phyloP scores from a whole-genome alignment of 1,140 invertebrate genomes.

The Parasteatoda tepidariorum region DNA sequence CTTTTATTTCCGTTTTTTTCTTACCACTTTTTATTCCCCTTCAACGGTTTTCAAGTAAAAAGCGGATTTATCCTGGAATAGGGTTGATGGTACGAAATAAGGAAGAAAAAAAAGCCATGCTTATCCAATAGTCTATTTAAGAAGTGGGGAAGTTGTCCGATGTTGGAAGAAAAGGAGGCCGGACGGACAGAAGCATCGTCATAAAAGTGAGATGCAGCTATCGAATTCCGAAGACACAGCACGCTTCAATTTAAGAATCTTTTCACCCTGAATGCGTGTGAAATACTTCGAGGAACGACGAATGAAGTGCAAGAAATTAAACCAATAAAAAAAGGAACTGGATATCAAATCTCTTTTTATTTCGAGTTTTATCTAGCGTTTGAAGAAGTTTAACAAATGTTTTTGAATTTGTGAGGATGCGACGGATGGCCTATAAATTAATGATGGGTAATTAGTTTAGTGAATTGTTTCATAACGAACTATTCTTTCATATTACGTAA shows the following conservation, averaged over 20 bases:
- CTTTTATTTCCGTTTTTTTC: not conserved
- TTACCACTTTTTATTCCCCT: constrained; percentile 29
- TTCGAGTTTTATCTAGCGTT: too few relatives aligned
- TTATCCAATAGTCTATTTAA: constrained; percentile 57
- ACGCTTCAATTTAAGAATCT: constrained; percentile 42
- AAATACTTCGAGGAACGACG: not conserved
- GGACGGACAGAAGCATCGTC: not conserved
- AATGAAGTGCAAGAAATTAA: not conserved
- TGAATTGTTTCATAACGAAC: too few relatives aligned
- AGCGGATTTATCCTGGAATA: constrained; percentile 47
- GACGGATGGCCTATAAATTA: too few relatives aligned
- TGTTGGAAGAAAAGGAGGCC: not conserved
- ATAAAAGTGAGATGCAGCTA: constrained; percentile 41
- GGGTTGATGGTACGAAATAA: constrained; percentile 4
- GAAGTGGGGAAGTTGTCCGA: constrained; percentile 4
- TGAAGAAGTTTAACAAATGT: too few relatives aligned
- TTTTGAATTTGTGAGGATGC: too few relatives aligned
- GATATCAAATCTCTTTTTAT: too few relatives aligned
- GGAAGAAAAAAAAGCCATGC: constrained; percentile 31
- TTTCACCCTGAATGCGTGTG: not conserved
- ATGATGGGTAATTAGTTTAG: too few relatives aligned
- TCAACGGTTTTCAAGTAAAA: constrained; percentile 41
- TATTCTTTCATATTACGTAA: too few relatives aligned
- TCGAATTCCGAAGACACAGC: constrained; percentile 41
- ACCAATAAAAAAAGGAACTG: not conserved